A percentile compares a stretch with the other conserved stretches of the same genome.
Conservation (phyloP, 2,797 vertebrate genomes). For the Heterohyrax brucei region DNA sequence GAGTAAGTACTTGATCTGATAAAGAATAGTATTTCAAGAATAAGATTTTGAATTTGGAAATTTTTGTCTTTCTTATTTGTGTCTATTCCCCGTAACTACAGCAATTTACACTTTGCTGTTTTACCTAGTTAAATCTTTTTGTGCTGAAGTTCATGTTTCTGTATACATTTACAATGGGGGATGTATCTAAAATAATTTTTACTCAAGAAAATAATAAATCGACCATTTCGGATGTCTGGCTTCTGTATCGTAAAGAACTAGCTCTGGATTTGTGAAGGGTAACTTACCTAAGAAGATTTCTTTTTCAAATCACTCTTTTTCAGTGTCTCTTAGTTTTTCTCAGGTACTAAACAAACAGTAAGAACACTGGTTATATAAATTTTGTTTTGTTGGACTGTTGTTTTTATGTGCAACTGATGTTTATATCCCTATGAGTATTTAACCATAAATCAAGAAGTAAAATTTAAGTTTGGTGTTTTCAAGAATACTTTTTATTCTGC, state of each 20-base stretch:
- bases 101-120: background rate
- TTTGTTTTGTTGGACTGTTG: conserved; percentile 51
- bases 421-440: conserved; percentile 20
- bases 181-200: conserved; percentile 38
- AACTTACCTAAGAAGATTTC: background rate
- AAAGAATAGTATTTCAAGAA: conserved; percentile 25
- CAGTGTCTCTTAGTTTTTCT: background rate
- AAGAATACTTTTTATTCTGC: conserved; percentile 2
- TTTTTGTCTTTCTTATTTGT: background rate
- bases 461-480: conserved; percentile 25
- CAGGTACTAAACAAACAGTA: background rate
- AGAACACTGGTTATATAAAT: background rate
- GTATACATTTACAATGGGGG: background rate
- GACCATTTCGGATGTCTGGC: conserved; percentile 22
- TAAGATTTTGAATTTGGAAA: conserved; percentile 16
- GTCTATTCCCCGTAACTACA: background rate
- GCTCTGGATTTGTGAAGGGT: conserved; percentile 4
- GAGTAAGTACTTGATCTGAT: background rate
- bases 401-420: conserved; percentile 1
- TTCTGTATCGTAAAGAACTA: conserved; percentile 13
- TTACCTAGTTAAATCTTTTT: conserved; percentile 56
- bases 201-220: conserved; percentile 51
- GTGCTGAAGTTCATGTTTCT: conserved; percentile 33
- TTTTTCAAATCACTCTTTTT: conserved; percentile 38
- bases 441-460: background rate